Base-by-base conservation (phyloP, 1,140 invertebrate species). In the Sesamia nonagrioides region DNA sequence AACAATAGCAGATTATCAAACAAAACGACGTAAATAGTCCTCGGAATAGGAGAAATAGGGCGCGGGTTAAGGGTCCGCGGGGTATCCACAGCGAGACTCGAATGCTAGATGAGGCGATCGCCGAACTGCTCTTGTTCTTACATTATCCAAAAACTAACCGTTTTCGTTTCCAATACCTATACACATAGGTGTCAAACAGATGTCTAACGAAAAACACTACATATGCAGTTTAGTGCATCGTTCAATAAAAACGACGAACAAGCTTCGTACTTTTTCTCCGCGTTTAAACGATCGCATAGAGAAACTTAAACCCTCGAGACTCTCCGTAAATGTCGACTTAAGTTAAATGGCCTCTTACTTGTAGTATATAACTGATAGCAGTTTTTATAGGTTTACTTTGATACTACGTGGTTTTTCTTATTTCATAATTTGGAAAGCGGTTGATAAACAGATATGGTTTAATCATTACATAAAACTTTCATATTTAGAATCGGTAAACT, bases 1-100 rank as follows among this genome's bases (percentile, higher is more conserved):
- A 94, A 95, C 92, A 93, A 95, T 92, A 90, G 89, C 89, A 92
- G 92, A 94, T 94, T 95, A 95, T 95, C 88, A 92, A 92, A 91
- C 88, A 88, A 92, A 95, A 94, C 88, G 91, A 92, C 92, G 91
- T 92, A 92, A 94, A 94, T 93, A 93, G 91, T 91, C 86, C 82
- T 89, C 82, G 81, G 78, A 91, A 89, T 89, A 89, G 86, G 81
- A 89, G 90, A 91, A 94, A 93, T 88, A 88, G 84, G 89, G 86
- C 89, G 88, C 89, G 91, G 92, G 91, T 90, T 92, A 92, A 92
- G 89, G 90, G 92, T 80, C 86, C 92, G 82, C 86, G 86, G 89
- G 87, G 91, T 90, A 88, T 85, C 86, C 88, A 85, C 74, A 79
- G 82, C 91, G 89, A 91, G 91, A 89, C 88, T 85, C 86, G 93